Evolutionary conservation across 2,113 vertebrate species (phyloP).

Genomic region (Phyllopteryx taeniolatus): DNA sequence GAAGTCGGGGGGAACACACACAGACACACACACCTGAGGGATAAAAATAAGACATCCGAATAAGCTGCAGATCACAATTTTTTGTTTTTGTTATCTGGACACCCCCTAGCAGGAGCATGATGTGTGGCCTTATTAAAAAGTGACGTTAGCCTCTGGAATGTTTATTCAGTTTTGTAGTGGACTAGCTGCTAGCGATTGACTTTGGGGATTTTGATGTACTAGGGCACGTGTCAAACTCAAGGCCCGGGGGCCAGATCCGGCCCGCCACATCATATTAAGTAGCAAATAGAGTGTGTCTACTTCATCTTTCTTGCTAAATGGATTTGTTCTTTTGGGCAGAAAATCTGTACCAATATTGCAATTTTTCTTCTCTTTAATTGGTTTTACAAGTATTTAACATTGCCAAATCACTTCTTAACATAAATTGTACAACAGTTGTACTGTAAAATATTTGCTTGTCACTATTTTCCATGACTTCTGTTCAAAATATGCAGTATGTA

Average conservation of each 20-base stretch:
- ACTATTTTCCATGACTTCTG: neutral
- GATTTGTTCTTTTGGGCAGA: too few relatives aligned
- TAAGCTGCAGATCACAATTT: slow-evolving; percentile 15
- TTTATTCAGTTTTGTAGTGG: neutral
- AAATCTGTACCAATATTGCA: too few relatives aligned
- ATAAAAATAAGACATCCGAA: slow-evolving; percentile 45
- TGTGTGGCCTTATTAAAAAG: slow-evolving; percentile 27
- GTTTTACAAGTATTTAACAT: too few relatives aligned
- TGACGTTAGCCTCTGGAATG: neutral
- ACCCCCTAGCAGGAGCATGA: slow-evolving; percentile 10
- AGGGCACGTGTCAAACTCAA: neutral
- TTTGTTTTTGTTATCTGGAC: slow-evolving; percentile 24
- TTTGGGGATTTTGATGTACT: neutral
- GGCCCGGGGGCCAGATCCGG: too few relatives aligned
- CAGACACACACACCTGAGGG: neutral
- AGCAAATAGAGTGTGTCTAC: too few relatives aligned
- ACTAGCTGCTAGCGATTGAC: neutral
- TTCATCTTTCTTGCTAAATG: too few relatives aligned
- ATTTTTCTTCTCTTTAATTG: too few relatives aligned
- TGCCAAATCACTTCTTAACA: too few relatives aligned
- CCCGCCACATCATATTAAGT: too few relatives aligned
- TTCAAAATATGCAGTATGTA: too few relatives aligned
- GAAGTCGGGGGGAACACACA: slow-evolving; percentile 28
- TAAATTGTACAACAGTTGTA: neutral
- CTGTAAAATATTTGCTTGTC: neutral